Evolutionary conservation across 2,888 invertebrate genomes (phyloP).

Genomic region (Palloptera scutellata): DNA sequence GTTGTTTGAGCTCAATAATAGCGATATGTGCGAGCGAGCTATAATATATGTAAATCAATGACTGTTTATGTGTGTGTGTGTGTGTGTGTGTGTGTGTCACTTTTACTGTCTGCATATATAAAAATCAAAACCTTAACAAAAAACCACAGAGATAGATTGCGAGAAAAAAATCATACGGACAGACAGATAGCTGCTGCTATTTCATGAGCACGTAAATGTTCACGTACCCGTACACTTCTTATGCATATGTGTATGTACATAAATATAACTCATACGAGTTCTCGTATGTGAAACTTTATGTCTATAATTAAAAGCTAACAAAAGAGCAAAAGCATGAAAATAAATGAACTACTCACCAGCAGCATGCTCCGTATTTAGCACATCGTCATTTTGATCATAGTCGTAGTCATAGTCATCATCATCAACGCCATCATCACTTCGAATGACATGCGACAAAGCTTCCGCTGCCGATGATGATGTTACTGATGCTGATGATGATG

Average conservation of each 20-base stretch:
- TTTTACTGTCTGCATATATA: slow-evolving; percentile 11
- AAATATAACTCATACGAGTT: slow-evolving; percentile 3
- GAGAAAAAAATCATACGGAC: background rate
- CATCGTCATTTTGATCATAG: slow-evolving; percentile 33
- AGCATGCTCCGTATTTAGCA: slow-evolving; percentile 38
- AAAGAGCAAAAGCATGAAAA: slow-evolving; percentile 41
- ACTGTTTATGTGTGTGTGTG: too few species aligned
- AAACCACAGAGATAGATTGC: background rate
- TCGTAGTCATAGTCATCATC: slow-evolving; percentile 30
- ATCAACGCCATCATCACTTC: slow-evolving; percentile 15
- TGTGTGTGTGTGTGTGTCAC: background rate
- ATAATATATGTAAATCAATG: too few species aligned
- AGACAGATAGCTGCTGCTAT: slow-evolving; percentile 1
- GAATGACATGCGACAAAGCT: slow-evolving; percentile 23
- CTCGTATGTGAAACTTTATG: slow-evolving; percentile 36
- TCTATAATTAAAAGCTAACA: slow-evolving; percentile 59
- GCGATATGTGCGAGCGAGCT: too few species aligned
- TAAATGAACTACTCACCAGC: slow-evolving; percentile 40
- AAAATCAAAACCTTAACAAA: slow-evolving; percentile 8
- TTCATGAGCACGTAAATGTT: slow-evolving; percentile 9
- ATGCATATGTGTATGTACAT: background rate
- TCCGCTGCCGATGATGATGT: slow-evolving; percentile 6
- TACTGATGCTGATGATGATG: slow-evolving; percentile 24
- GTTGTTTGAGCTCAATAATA: too few species aligned
- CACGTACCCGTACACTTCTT: background rate